Evolutionary conservation across 1,140 invertebrate genomes (phyloP).

Genomic region (Megalonaias nervosa): DNA sequence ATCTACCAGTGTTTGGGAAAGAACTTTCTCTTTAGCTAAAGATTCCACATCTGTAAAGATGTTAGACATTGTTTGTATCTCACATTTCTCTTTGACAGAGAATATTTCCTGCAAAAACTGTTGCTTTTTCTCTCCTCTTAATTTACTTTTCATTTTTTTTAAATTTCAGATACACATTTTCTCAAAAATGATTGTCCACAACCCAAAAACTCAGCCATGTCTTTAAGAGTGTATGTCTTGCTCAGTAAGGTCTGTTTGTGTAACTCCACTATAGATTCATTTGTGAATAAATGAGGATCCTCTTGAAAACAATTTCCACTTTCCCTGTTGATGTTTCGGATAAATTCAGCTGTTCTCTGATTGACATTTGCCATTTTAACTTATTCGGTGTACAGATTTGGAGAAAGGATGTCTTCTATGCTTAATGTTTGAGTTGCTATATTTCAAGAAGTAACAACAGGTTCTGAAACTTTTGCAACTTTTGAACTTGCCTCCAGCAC

Average conservation of each 20-base stretch:
- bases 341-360: neutral
- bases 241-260: neutral
- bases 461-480: no score
- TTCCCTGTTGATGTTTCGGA: neutral
- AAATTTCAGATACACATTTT: no score
- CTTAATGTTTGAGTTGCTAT: constrained; percentile 8
- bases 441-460: no score
- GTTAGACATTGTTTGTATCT: constrained; percentile 12
- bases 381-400: constrained; percentile 11
- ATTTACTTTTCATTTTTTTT: no score
- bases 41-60: constrained; percentile 8
- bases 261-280: constrained; percentile 15
- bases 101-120: constrained; percentile 9
- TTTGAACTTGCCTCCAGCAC: no score
- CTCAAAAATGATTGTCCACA: no score
- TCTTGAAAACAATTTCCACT: constrained; percentile 13
- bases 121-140: neutral
- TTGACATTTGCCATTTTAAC: neutral
- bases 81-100: neutral
- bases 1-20: no score
- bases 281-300: constrained; percentile 1
- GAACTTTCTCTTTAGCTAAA: no score
- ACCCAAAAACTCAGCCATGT: constrained; percentile 1
- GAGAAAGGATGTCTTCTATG: constrained; percentile 11
- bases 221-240: constrained; percentile 2